Conservation (phyloP, 2,797 vertebrate species). For the Schizopygopsis malacanthus region DNA sequence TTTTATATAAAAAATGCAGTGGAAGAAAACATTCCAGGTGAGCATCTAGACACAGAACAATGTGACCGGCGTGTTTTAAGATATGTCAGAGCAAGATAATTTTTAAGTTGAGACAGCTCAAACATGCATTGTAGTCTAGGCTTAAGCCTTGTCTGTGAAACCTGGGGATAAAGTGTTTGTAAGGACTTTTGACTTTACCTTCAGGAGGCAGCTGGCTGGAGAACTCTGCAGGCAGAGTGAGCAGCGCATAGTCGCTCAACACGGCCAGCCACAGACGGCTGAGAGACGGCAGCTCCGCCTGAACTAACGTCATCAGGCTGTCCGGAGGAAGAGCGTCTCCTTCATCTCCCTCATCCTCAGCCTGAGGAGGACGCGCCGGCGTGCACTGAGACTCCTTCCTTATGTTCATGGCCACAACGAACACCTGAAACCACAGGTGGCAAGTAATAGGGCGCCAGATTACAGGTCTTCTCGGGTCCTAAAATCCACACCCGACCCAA, state of each 20-base stretch:
- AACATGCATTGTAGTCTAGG: no score
- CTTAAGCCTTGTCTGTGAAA: no score
- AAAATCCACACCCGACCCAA: no score
- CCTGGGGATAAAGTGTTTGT: no score
- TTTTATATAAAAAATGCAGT: no score
- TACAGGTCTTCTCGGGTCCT: no score
- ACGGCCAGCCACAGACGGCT: conserved; percentile 95
- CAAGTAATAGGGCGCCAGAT: no score
- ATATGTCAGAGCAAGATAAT: no score
- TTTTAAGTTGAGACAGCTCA: no score
- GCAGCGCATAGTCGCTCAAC: conserved; percentile 93
- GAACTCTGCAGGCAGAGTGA: conserved; percentile 96
- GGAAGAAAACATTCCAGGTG: no score
- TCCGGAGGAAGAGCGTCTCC: conserved; percentile 90
- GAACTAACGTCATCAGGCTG: conserved; percentile 94
- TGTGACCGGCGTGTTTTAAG: no score
- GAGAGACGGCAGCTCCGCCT: conserved; percentile 91
- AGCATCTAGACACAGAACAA: no score
- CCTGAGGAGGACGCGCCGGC: conserved; percentile 77
- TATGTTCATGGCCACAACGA: conserved; percentile 96
- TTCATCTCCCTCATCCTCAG: conserved; percentile 80
- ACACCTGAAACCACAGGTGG: conserved; percentile 80
- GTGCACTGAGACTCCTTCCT: conserved; percentile 93
- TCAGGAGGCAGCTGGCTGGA: conserved; percentile 97
- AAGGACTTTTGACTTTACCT: conserved; percentile 74